Percentiles rank a stretch among this genome's conserved stretches.
phyloP scores from a whole-genome alignment of 2,797 vertebrate species.

The Gallinago nigripennis region DNA sequence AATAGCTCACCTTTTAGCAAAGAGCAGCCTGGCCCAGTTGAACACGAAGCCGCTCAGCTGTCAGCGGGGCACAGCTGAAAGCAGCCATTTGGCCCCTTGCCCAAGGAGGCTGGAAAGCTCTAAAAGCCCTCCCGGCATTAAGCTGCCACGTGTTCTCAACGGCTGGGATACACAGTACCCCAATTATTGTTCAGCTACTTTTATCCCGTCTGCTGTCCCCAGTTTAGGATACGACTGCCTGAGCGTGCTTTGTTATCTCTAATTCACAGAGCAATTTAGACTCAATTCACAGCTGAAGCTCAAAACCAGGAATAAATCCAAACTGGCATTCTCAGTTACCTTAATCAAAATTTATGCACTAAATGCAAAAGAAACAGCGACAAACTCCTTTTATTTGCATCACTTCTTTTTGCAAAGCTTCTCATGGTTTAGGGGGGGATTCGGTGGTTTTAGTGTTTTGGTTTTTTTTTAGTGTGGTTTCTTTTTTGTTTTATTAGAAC shows the following conservation, averaged over 20 bases:
- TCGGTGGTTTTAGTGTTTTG: too few species aligned
- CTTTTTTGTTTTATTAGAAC: background rate
- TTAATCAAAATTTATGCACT: background rate
- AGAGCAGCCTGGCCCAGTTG: background rate
- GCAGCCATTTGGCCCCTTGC: conserved; percentile 7
- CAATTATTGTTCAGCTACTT: conserved; percentile 49
- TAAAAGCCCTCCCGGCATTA: conserved; percentile 43
- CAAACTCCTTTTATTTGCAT: background rate
- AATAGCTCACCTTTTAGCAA: conserved; percentile 26
- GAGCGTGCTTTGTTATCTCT: background rate
- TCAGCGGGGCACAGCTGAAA: conserved; percentile 18
- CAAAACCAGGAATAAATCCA: background rate
- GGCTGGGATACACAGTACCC: conserved; percentile 38
- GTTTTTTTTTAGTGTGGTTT: background rate
- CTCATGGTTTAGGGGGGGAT: background rate
- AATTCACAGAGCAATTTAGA: background rate
- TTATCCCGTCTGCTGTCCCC: background rate
- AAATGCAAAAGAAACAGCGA: background rate
- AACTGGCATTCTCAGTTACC: background rate
- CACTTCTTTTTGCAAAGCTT: background rate
- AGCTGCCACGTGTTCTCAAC: conserved; percentile 39
- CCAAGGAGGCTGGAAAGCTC: conserved; percentile 37
- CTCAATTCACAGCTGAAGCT: conserved; percentile 3
- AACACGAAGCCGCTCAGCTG: conserved; percentile 14
- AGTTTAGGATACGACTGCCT: background rate